Evolutionary conservation across 2,888 invertebrate genomes (phyloP).

Genomic region (Plemyria rubiginata): DNA sequence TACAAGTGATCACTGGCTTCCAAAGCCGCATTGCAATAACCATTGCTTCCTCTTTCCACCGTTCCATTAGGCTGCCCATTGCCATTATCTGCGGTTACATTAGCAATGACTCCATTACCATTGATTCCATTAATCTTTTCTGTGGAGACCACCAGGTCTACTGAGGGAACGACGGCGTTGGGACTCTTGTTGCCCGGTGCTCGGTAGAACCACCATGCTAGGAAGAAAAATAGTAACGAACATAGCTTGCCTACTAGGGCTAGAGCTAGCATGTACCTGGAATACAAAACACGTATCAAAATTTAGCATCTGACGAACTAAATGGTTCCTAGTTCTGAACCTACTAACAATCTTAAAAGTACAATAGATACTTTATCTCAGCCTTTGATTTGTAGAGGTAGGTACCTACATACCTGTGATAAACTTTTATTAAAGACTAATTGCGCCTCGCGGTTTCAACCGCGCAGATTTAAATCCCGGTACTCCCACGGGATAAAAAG

Average conservation of each 20-base stretch:
- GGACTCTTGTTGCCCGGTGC: conserved; percentile 81
- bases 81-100: conserved; percentile 26
- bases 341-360: not conserved
- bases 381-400: too few relatives aligned
- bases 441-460: too few relatives aligned
- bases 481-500: too few relatives aligned
- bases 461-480: too few relatives aligned
- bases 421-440: too few relatives aligned
- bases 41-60: conserved; percentile 56
- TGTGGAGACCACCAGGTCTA: conserved; percentile 63
- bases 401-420: too few relatives aligned
- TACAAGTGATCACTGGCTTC: conserved; percentile 79
- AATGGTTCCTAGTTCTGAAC: too few relatives aligned
- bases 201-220: conserved; percentile 91
- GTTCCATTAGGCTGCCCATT: conserved; percentile 49
- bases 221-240: conserved; percentile 89
- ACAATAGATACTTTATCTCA: not conserved
- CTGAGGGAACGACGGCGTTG: conserved; percentile 69
- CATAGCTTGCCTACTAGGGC: conserved; percentile 89
- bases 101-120: conserved; percentile 36
- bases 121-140: conserved; percentile 65
- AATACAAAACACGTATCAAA: conserved; percentile 39
- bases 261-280: conserved; percentile 89
- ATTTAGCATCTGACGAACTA: too few relatives aligned
- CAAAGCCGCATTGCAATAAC: conserved; percentile 75